phyloP scores from a whole-genome alignment of 2,888 invertebrate genomes.

The Oxyscelio sp. region DNA sequence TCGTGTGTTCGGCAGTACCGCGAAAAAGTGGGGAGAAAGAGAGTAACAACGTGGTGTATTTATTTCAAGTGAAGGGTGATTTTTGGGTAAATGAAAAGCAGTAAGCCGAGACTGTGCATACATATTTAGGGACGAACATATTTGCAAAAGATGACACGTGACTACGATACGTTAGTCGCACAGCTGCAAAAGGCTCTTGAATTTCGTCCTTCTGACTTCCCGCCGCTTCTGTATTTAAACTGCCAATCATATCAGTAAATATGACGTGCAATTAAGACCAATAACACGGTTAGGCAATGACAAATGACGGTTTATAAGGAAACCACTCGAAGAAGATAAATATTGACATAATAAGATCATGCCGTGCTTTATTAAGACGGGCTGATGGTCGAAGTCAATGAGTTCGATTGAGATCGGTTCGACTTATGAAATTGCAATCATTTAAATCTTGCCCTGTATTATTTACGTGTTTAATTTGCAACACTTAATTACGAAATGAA shows the following conservation, averaged over 20 bases:
- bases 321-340: slow-evolving; percentile 25
- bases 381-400: background rate
- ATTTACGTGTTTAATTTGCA: background rate
- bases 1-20: slow-evolving; percentile 59
- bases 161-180: slow-evolving; percentile 75
- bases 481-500: no score
- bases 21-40: slow-evolving; percentile 55
- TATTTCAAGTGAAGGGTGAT: slow-evolving; percentile 68
- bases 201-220: slow-evolving; percentile 9
- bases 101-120: slow-evolving; percentile 80
- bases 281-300: slow-evolving; percentile 55
- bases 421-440: background rate
- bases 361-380: slow-evolving; percentile 7
- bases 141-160: slow-evolving; percentile 83
- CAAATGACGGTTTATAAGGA: slow-evolving; percentile 56
- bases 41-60: slow-evolving; percentile 53
- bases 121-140: slow-evolving; percentile 78
- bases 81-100: slow-evolving; percentile 82
- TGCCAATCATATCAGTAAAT: slow-evolving; percentile 75
- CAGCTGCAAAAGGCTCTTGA: slow-evolving; percentile 82
- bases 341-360: slow-evolving; percentile 33
- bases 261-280: slow-evolving; percentile 53
- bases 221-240: slow-evolving; percentile 56
- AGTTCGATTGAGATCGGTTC: background rate
- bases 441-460: background rate